Conservation (phyloP, 2,797 vertebrate genomes). For the Mionectes olivaceus region DNA sequence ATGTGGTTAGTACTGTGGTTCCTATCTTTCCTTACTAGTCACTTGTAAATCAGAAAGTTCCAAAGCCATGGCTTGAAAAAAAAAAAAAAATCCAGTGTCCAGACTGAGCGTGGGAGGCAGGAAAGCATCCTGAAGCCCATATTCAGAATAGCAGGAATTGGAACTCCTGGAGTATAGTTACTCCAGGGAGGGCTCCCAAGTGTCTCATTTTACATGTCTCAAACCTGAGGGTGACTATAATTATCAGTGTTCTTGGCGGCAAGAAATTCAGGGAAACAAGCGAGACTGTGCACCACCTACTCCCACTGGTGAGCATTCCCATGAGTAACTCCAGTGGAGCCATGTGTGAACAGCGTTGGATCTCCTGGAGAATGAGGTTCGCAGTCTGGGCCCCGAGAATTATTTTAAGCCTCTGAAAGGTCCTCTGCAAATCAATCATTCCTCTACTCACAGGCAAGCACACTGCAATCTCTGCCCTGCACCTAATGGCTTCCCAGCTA, state of each 20-base stretch:
- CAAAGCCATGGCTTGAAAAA: neutral
- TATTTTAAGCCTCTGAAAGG: neutral
- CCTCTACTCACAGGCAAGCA: neutral
- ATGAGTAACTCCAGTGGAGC: neutral
- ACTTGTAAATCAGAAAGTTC: neutral
- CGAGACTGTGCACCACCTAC: neutral
- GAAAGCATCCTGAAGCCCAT: neutral
- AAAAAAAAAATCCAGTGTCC: neutral
- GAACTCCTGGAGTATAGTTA: neutral
- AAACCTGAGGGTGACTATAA: neutral
- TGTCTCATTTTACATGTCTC: neutral
- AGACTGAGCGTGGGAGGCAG: neutral
- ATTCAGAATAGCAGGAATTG: neutral
- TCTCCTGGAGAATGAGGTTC: neutral
- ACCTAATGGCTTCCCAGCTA: neutral
- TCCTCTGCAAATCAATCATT: neutral
- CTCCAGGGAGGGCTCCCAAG: neutral
- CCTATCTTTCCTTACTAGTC: neutral
- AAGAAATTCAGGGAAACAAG: neutral
- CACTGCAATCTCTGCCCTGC: neutral
- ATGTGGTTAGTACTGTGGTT: neutral
- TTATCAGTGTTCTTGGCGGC: conserved; percentile 1
- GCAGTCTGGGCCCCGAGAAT: neutral
- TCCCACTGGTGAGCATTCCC: neutral
- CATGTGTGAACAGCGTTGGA: neutral